These are phyloP conservation scores for Otis tarda DNA, from an alignment of 2,113 vertebrate species.

Conservation along the genomic window DNA sequence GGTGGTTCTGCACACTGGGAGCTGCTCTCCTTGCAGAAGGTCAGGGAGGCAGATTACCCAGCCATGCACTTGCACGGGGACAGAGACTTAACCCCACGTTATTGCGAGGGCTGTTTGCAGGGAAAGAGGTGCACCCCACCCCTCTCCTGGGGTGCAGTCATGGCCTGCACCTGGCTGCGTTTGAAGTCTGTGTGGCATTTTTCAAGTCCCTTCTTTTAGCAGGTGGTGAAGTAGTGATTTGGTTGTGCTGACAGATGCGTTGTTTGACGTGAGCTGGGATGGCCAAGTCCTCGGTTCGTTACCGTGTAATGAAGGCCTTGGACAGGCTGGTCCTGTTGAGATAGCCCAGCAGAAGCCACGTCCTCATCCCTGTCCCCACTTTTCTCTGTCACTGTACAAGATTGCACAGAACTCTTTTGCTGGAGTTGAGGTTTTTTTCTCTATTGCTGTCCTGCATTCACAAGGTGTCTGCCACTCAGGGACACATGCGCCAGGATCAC, in stretches of 20 bases:
- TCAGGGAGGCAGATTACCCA: neutral
- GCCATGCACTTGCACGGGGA: neutral
- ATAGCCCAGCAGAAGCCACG: fast-evolving
- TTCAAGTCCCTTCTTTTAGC: neutral
- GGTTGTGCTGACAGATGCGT: neutral
- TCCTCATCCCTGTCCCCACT: neutral
- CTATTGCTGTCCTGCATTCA: neutral
- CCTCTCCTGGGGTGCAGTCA: neutral
- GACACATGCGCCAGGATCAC: fast-evolving
- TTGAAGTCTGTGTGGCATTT: neutral
- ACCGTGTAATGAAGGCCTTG: neutral
- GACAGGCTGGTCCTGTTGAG: neutral
- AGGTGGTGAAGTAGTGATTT: neutral
- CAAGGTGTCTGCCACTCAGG: neutral
- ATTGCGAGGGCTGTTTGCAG: neutral
- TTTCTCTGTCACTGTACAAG: neutral
- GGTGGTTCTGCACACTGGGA: neutral
- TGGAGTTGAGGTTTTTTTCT: neutral
- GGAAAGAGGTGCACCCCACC: neutral
- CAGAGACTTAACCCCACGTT: neutral
- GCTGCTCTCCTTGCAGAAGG: neutral
- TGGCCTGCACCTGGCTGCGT: neutral
- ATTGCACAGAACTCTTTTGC: neutral
- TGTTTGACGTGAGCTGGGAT: neutral
- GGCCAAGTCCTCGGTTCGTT: neutral